Evolutionary conservation across 2,113 vertebrate genomes (phyloP).

Genomic region (Spizaetus ornatus): DNA sequence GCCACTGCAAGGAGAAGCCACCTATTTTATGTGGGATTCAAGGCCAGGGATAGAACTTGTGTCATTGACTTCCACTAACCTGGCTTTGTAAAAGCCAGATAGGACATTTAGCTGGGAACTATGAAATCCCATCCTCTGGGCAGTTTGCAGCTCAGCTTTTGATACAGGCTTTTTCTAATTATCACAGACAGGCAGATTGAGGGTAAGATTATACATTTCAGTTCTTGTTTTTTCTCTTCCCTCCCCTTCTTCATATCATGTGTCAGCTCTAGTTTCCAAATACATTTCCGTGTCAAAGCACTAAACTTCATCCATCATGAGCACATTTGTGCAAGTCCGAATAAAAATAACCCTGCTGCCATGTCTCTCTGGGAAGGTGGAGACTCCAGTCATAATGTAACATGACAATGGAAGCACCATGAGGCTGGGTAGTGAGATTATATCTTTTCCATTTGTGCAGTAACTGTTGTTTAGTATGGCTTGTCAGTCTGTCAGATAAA

Average conservation of each 20-base stretch:
- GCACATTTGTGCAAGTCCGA: slow-evolving; percentile 26
- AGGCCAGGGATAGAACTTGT: background rate
- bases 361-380: slow-evolving; percentile 42
- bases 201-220: slow-evolving; percentile 7
- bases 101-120: background rate
- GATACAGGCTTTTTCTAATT: slow-evolving; percentile 47
- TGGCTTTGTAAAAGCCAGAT: background rate
- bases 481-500: slow-evolving; percentile 74
- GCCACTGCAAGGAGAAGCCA: background rate
- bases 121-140: slow-evolving; percentile 10
- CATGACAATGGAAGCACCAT: slow-evolving; percentile 67
- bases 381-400: slow-evolving; percentile 53
- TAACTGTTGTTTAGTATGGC: slow-evolving; percentile 71
- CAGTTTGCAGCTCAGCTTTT: slow-evolving; percentile 13
- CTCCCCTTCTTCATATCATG: background rate
- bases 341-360: slow-evolving; percentile 23
- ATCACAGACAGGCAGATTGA: slow-evolving; percentile 35
- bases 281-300: slow-evolving; percentile 33
- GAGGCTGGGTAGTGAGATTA: slow-evolving; percentile 60
- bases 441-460: slow-evolving; percentile 68
- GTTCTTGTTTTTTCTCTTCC: slow-evolving; percentile 4
- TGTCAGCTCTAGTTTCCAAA: slow-evolving; percentile 35
- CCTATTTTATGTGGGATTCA: background rate
- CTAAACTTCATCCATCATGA: slow-evolving; percentile 28
- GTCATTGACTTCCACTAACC: background rate